Base-by-base conservation (phyloP, 2,888 invertebrate genomes). In the Lycocerus yunnanus region DNA sequence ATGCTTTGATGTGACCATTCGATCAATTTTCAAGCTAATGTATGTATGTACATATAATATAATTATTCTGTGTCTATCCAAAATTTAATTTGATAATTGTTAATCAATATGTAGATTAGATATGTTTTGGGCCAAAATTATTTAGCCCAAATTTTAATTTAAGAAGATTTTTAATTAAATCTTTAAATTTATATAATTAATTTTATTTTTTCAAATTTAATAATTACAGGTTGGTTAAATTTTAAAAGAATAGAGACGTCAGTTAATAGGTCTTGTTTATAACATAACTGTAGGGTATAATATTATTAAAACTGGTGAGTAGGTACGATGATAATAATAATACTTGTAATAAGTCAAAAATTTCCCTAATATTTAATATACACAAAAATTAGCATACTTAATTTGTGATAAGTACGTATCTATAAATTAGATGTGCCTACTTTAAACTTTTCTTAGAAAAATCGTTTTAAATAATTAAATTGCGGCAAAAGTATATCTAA, bases 401-500 rank as follows among this genome's bases (percentile, higher is more conserved):
- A n/a, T 18, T 63, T 18, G 43, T 43, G 43, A n/a, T 43, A 43
- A 43, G 43, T 43, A 43, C n/a, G n/a, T 43, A 43, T 43, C 43
- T 43, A 43, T 43, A 43, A 43, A 14, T 65, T 65, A 65, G 14
- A 65, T 65, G n/a, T 65, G 18, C 65, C 14, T 65, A 18, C 14
- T 65, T 65, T 20, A 18, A 65, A n/a, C 21, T 65, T 65, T 69
- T 73, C 66, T 59, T 27, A 43, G 69, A 73, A 73, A 69, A 66
- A 15, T 14, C 21, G 59, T 58, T 60, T 66, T 73, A 73, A 73
- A 73, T 71, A 74, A 75, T 75, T 75, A 72, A 72, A 67, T 68
- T 63, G 69, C 76, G 71, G 73, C 43, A 75, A 76, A 76, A 74
- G 70, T 70, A 65, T 65, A 76, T 15, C 59, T 73, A 73, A 76